These are phyloP conservation scores for Agrilus cyanescens DNA, from an alignment of 2,888 invertebrate genomes.

Conservation along the genomic window DNA sequence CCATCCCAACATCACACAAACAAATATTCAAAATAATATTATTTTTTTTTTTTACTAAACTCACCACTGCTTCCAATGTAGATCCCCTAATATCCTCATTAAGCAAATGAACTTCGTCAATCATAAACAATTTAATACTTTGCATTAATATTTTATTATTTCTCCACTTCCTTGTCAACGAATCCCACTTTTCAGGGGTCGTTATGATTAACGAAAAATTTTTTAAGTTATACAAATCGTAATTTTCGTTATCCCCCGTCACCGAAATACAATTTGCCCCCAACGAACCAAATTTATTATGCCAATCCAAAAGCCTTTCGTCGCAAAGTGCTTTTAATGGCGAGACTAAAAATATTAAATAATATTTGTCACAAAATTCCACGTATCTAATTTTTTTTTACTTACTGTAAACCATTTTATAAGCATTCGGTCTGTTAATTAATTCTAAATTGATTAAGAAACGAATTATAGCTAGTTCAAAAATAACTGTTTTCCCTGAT, in stretches of 20 bases:
- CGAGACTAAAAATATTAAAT: constrained; percentile 45
- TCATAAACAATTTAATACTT: constrained; percentile 52
- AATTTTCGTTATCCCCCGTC: constrained; percentile 63
- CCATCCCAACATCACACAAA: too few species aligned
- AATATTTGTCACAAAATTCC: constrained; percentile 1
- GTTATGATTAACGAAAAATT: constrained; percentile 55
- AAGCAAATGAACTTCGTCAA: constrained; percentile 70
- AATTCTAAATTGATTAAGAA: constrained; percentile 45
- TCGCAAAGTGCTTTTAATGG: constrained; percentile 70
- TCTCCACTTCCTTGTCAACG: constrained; percentile 61
- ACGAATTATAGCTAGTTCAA: constrained; percentile 66
- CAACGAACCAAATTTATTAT: constrained; percentile 49
- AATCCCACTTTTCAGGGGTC: constrained; percentile 81
- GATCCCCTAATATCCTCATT: constrained; percentile 62
- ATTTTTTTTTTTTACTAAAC: constrained; percentile 4
- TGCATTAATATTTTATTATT: constrained; percentile 52
- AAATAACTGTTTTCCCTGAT: constrained; percentile 72
- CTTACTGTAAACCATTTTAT: constrained; percentile 66
- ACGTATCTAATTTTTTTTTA: constrained; percentile 13
- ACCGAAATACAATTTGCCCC: constrained; percentile 56
- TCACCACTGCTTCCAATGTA: constrained; percentile 66
- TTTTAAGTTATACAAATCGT: constrained; percentile 40
- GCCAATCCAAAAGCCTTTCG: constrained; percentile 63
- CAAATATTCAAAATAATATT: constrained; percentile 3
- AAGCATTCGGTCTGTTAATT: constrained; percentile 34